Evolutionary conservation across 1,140 invertebrate genomes (phyloP), one percentile per base, ranked within the genome.

Genomic region (Brachionus calyciflorus): DNA sequence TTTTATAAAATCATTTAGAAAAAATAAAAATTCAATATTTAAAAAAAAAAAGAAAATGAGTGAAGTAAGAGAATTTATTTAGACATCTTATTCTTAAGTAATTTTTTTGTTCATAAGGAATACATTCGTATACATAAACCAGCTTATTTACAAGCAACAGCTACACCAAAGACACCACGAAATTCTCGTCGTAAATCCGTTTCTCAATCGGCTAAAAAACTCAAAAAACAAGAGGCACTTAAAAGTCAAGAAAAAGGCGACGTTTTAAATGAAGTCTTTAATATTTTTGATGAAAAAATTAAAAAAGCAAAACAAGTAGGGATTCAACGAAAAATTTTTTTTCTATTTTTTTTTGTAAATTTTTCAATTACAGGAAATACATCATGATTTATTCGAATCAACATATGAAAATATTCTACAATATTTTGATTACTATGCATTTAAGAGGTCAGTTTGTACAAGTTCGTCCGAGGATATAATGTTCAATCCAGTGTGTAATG

Each of bases 71-170:
- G n/a, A n/a, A n/a, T 37, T 37, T 40, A 3, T 2, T 17, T 7
- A 60, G 9, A 60, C 4, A 57, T 3, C n/a, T 4, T 24, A 6
- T 9, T 5, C 21, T 37, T 0, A 60, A n/a, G n/a, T 60, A 9
- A 4, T 60, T 60, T 9, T 30, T 40, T 19, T 21, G 14, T 0
- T 7, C 17, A 10, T 7, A 7, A 73, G 69, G 69, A 73, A 55
- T 73, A 51, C 24, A 73, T 73, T n/a, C n/a, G 69, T 51, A 37
- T 73, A 40, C 69, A 73, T 49, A 73, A 55, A 33, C 69, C 69
- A 51, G 12, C 44, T 5, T 12, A 37, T 51, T 28, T 65, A 37
- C 37, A 41, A 21, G 4, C 19, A 26, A 0, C 19, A 40, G 60
- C 60, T 17, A 73, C 26, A 14, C 24, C 69, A 21, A 73, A 73